Evolutionary conservation across 2,888 invertebrate species (phyloP), one percentile per base, ranked within the genome.

Genomic region (Plebejus melissa): DNA sequence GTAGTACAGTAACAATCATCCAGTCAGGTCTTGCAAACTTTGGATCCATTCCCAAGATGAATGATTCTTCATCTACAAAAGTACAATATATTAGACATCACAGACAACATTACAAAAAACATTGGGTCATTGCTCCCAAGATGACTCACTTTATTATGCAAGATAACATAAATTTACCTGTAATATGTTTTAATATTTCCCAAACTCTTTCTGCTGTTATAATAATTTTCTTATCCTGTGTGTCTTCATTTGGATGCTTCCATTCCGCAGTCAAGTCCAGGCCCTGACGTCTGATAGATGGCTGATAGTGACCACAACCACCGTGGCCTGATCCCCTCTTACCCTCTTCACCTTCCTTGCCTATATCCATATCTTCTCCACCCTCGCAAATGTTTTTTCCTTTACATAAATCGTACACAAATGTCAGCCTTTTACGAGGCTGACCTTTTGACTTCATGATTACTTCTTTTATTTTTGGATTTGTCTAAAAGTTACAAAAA

Each of bases 221-320:
- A 0, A 95, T 93, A 28, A 99, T 98, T 90, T 99, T 99, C 86
- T 98, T 97, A 86, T 99, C 99, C 90, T 99, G 99, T 6, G 98
- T 97, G 84, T 99, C 99, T 93, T 99, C 99, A 90, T 99, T 99
- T 0, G 98, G 96, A 88, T 99, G 97, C 90, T 98, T 99, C 99
- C 99, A 99, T 90, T 99, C 99, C 0, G 99, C 99, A 0, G 97
- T 96, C 69, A 99, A 94, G 83, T 99, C 99, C 70, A 99, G 94
- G 0, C 99, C 99, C 58, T 96, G 95, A 77, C 99, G 94, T 77
- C 98, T 94, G 75, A 99, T 97, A 76, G 96, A 97, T 0, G 99
- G 99, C 87, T 99, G 99, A 85, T 98, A 99, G 81, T 99, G 96
- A 82, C 99, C 99, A 91, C 99, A 99, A 83, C 99, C 99, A 75